These are phyloP conservation scores for Takifugu bimaculatus DNA, from an alignment of 2,113 vertebrate species.

Conservation along the genomic window DNA sequence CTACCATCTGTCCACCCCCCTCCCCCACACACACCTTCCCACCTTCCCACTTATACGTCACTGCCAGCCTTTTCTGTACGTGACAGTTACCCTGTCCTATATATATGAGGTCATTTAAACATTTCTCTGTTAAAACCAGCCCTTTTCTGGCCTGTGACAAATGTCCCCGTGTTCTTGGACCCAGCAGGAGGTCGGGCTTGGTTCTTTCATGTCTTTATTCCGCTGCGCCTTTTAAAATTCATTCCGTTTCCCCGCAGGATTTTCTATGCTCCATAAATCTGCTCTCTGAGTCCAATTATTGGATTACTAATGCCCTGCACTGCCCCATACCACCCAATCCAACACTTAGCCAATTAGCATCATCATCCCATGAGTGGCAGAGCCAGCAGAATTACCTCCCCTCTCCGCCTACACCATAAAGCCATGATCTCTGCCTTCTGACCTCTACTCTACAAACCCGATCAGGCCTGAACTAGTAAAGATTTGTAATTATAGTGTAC, in stretches of 20 bases:
- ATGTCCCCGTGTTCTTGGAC: not conserved
- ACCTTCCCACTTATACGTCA: slow-evolving; percentile 4
- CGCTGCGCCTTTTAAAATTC: not conserved
- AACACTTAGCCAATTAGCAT: slow-evolving; percentile 67
- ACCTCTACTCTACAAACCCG: slow-evolving; percentile 13
- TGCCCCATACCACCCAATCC: slow-evolving; percentile 42
- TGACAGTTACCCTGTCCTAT: not conserved
- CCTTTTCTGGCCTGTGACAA: too few species aligned
- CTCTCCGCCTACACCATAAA: slow-evolving; percentile 37
- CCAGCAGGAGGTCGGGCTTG: too few species aligned
- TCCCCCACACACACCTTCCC: slow-evolving; percentile 3
- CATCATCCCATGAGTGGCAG: slow-evolving; percentile 40
- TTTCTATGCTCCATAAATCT: slow-evolving; percentile 54
- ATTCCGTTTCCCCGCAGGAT: slow-evolving; percentile 22
- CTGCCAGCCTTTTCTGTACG: not conserved
- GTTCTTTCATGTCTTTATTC: too few species aligned
- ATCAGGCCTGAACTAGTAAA: slow-evolving; percentile 10
- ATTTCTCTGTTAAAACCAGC: too few species aligned
- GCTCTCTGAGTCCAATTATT: slow-evolving; percentile 56
- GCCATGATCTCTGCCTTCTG: slow-evolving; percentile 43
- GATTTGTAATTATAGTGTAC: slow-evolving; percentile 19
- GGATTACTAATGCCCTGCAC: slow-evolving; percentile 62
- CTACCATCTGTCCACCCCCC: slow-evolving; percentile 52
- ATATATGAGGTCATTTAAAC: not conserved
- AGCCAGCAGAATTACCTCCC: slow-evolving; percentile 38